Evolutionary conservation across 2,113 vertebrate species (phyloP).

Genomic region (Helogale parvula): DNA sequence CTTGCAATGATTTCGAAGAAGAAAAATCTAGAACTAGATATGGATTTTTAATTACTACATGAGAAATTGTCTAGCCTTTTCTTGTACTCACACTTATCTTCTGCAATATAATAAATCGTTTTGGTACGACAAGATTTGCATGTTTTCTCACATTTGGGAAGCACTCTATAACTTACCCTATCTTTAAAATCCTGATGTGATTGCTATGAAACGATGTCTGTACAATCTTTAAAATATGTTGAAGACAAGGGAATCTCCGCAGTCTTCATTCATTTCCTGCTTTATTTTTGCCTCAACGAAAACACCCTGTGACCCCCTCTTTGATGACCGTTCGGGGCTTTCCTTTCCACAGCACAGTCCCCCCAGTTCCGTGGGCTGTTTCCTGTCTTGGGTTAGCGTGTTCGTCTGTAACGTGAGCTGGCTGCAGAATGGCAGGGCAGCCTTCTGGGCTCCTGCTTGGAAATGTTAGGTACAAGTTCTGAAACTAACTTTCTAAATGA

Average conservation of each 20-base stretch:
- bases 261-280: not conserved
- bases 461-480: not conserved
- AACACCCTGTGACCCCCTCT: fast-evolving
- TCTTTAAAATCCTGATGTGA: not conserved
- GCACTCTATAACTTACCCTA: not conserved
- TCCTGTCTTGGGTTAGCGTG: not conserved
- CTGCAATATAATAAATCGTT: not conserved
- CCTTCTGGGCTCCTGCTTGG: too few species aligned
- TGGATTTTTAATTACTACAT: not conserved
- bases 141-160: not conserved
- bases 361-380: fast-evolving
- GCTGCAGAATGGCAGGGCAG: not conserved
- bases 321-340: fast-evolving
- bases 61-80: not conserved
- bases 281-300: not conserved
- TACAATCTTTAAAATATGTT: not conserved
- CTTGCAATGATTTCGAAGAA: not conserved
- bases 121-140: not conserved
- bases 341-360: not conserved
- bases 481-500: not conserved
- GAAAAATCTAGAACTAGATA: not conserved
- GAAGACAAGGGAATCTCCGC: not conserved
- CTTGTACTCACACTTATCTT: not conserved
- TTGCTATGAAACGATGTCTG: not conserved
- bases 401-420: not conserved